A percentile compares a stretch with the other conserved stretches of the same genome.
These are phyloP conservation scores for Epistrophe grossulariae DNA, from an alignment of 2,888 invertebrate species.

Conservation along the genomic window DNA sequence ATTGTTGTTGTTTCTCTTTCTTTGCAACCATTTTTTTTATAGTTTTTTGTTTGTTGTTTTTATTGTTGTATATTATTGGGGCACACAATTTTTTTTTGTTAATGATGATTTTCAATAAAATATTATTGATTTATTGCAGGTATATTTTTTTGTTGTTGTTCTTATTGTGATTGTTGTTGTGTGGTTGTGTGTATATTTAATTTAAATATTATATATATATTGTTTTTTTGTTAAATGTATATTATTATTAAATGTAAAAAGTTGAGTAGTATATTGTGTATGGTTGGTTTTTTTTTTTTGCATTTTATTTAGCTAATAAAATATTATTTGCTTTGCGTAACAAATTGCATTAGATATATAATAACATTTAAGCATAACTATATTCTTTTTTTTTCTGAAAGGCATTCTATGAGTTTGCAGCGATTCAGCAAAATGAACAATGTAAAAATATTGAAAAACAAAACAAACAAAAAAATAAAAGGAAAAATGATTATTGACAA, in stretches of 20 bases:
- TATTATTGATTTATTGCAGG: slow-evolving; percentile 17
- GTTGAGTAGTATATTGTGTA: slow-evolving; percentile 64
- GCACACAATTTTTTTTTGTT: slow-evolving; percentile 44
- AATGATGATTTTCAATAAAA: slow-evolving; percentile 64
- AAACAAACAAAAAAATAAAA: slow-evolving; percentile 35
- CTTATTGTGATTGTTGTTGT: slow-evolving; percentile 31
- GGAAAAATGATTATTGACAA: slow-evolving; percentile 16
- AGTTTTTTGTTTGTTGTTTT: slow-evolving; percentile 45
- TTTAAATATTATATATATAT: slow-evolving; percentile 18
- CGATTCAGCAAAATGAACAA: slow-evolving; percentile 71
- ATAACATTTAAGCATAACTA: slow-evolving; percentile 78
- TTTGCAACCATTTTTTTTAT: slow-evolving; percentile 70
- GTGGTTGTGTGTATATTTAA: slow-evolving; percentile 34
- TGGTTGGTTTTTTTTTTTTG: slow-evolving; percentile 56
- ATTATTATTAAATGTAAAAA: slow-evolving; percentile 26
- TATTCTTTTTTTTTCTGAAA: slow-evolving; percentile 67
- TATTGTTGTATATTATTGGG: slow-evolving; percentile 32
- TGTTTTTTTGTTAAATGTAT: slow-evolving; percentile 4
- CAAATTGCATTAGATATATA: slow-evolving; percentile 78
- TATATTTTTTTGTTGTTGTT: slow-evolving; percentile 28
- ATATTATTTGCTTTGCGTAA: slow-evolving; percentile 76
- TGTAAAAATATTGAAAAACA: slow-evolving; percentile 32
- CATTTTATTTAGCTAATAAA: slow-evolving; percentile 68
- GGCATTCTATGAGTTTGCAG: slow-evolving; percentile 75
- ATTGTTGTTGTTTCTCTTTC: slow-evolving; percentile 75